Evolutionary conservation across 2,113 vertebrate species (phyloP).

Genomic region (Scomber scombrus): DNA sequence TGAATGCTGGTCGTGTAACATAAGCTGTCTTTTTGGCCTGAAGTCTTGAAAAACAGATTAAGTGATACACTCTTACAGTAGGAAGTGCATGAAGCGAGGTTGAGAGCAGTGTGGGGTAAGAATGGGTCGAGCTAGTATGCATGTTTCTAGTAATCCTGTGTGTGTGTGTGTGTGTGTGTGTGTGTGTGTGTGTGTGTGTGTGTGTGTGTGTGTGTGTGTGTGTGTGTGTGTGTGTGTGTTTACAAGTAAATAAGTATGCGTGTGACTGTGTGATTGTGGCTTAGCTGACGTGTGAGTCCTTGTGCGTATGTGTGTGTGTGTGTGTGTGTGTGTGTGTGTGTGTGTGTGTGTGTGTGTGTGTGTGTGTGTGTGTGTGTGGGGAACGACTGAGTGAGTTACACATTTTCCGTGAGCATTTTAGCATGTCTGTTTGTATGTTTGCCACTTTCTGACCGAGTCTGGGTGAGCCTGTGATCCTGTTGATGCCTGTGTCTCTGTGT

Average conservation of each 20-base stretch:
- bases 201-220: slow-evolving; percentile 19
- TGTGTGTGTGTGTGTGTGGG: background rate
- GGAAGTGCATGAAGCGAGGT: background rate
- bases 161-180: slow-evolving; percentile 21
- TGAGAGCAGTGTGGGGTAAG: slow-evolving; percentile 4
- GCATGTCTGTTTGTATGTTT: slow-evolving; percentile 59
- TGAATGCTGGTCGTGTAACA: background rate
- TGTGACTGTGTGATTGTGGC: slow-evolving; percentile 40
- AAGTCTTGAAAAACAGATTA: background rate
- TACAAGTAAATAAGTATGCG: slow-evolving; percentile 48
- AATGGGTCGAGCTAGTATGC: slow-evolving; percentile 25
- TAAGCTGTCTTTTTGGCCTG: too few species aligned
- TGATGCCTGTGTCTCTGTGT: slow-evolving; percentile 25
- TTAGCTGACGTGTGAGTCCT: slow-evolving; percentile 20
- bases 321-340: background rate
- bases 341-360: slow-evolving; percentile 11
- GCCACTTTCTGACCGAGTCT: slow-evolving; percentile 62
- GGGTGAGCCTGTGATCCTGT: slow-evolving; percentile 54
- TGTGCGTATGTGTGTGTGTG: slow-evolving; percentile 10
- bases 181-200: background rate
- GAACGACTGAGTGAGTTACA: slow-evolving; percentile 32
- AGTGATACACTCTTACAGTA: background rate
- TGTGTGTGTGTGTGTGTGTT: slow-evolving; percentile 36
- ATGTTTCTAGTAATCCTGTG: slow-evolving; percentile 56
- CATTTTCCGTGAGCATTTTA: slow-evolving; percentile 40